Evolutionary conservation across 1,140 invertebrate species (phyloP).

Genomic region (Mylabris phalerata): DNA sequence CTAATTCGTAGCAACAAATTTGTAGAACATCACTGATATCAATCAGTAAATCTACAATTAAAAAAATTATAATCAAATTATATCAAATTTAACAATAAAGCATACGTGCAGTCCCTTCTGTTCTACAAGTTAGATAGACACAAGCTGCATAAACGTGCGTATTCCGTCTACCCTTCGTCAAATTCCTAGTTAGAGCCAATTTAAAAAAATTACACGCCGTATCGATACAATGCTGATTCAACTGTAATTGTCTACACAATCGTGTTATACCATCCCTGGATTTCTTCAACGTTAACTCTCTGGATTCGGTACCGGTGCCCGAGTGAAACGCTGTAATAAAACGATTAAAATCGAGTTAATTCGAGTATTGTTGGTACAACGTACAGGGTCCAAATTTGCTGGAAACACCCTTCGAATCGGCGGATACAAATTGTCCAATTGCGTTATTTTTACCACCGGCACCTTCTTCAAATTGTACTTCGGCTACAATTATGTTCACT

Average conservation of each 20-base stretch:
- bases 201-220: constrained; percentile 95
- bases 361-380: constrained; percentile 8
- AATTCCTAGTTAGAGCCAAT: constrained; percentile 79
- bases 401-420: constrained; percentile 75
- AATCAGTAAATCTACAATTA: constrained; percentile 76
- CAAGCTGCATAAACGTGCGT: constrained; percentile 94
- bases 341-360: not conserved
- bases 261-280: constrained; percentile 75
- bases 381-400: constrained; percentile 65
- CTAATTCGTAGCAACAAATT: constrained; percentile 93
- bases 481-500: constrained; percentile 92
- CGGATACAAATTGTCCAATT: constrained; percentile 88
- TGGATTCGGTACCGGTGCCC: constrained; percentile 77
- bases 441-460: constrained; percentile 79
- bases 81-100: constrained; percentile 44
- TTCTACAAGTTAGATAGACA: constrained; percentile 94
- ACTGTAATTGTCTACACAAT: constrained; percentile 68
- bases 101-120: constrained; percentile 90
- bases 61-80: not conserved
- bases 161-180: constrained; percentile 86
- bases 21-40: constrained; percentile 96
- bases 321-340: constrained; percentile 61
- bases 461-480: constrained; percentile 93
- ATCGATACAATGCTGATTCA: constrained; percentile 88
- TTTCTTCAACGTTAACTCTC: constrained; percentile 82